Percentiles rank a stretch among this genome's conserved stretches.
Evolutionary conservation across 2,888 invertebrate genomes (phyloP).

Genomic region (Lepidocyrtinus sp.): DNA sequence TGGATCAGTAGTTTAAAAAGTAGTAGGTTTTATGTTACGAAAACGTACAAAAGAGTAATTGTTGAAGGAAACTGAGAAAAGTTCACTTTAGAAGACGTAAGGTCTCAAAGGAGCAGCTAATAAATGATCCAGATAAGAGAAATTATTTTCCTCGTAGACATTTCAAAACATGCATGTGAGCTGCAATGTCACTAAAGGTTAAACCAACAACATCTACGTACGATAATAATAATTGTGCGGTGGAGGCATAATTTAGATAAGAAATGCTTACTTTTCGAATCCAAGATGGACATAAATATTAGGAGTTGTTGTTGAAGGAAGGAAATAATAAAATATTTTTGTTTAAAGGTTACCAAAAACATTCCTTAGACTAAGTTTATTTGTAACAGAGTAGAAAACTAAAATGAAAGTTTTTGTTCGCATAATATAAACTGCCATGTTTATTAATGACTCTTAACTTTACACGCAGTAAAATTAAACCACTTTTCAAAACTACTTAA

Average conservation of each 20-base stretch:
- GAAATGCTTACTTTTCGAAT: conserved; percentile 10
- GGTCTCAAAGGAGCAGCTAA: conserved; percentile 17
- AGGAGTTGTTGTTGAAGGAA: background rate
- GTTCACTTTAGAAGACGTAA: background rate
- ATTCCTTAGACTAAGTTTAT: background rate
- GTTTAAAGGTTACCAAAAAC: conserved; percentile 13
- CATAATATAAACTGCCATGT: background rate
- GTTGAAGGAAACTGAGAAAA: background rate
- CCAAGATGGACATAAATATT: conserved; percentile 7
- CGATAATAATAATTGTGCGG: conserved; percentile 25
- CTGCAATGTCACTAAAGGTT: conserved; percentile 50
- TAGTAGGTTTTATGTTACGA: background rate
- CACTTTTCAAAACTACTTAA: conserved; percentile 9
- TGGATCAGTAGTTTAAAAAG: conserved; percentile 51
- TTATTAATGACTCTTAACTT: background rate
- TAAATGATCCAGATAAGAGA: conserved; percentile 28
- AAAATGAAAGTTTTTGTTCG: conserved; percentile 13
- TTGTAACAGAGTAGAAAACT: background rate
- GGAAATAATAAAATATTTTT: conserved; percentile 10
- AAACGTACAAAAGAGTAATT: background rate
- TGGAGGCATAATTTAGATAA: conserved; percentile 52
- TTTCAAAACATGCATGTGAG: conserved; percentile 40
- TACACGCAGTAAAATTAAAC: background rate
- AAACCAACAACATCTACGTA: conserved; percentile 46
- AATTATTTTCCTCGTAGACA: conserved; percentile 26